Evolutionary conservation across 2,797 vertebrate species (phyloP).

Genomic region (Staurois parvus): DNA sequence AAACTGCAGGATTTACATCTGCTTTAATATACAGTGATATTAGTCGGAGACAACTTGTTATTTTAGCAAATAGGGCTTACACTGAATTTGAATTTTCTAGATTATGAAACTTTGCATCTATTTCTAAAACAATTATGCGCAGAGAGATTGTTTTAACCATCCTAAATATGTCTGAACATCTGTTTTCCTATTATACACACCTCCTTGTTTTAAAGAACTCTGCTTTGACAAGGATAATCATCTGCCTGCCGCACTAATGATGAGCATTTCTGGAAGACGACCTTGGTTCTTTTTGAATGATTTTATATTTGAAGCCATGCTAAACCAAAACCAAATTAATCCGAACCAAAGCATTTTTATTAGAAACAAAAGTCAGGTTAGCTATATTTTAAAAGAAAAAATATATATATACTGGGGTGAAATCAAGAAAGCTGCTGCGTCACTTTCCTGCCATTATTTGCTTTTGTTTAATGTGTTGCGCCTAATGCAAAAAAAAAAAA

Average conservation of each 20-base stretch:
- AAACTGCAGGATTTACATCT: too few relatives aligned
- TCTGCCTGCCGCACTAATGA: slow-evolving; percentile 27
- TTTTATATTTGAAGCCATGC: neutral
- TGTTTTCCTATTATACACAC: slow-evolving; percentile 8
- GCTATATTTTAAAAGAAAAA: too few relatives aligned
- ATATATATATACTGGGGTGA: too few relatives aligned
- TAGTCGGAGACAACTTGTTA: neutral
- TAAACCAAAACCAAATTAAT: neutral
- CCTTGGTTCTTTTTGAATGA: neutral
- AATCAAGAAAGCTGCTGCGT: too few relatives aligned
- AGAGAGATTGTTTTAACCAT: neutral
- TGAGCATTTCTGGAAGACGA: slow-evolving; percentile 4
- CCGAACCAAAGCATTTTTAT: too few relatives aligned
- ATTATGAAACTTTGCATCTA: slow-evolving; percentile 24
- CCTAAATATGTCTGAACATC: slow-evolving; percentile 15
- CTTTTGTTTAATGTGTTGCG: too few relatives aligned
- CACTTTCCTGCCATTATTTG: too few relatives aligned
- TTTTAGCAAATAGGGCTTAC: neutral
- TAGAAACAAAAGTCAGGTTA: too few relatives aligned
- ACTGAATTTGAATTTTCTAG: neutral
- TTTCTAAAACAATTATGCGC: neutral
- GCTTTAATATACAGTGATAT: neutral
- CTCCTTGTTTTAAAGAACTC: neutral
- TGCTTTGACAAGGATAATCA: slow-evolving; percentile 14
- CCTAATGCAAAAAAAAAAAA: too few relatives aligned